Evolutionary conservation across 2,888 invertebrate species (phyloP).

Genomic region (Cerceris ruficornis): DNA sequence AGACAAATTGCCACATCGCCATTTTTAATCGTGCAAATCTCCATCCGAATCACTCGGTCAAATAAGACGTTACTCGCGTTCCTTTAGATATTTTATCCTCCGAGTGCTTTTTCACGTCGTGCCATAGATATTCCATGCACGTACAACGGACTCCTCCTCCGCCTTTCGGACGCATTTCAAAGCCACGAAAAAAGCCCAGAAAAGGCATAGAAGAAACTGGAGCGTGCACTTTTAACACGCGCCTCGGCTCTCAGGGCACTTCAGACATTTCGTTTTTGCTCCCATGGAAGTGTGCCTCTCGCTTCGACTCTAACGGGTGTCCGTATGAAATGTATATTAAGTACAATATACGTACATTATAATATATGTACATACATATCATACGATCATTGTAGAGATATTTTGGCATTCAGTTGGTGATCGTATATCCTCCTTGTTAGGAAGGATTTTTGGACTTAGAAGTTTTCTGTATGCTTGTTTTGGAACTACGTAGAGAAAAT

Average conservation of each 20-base stretch:
- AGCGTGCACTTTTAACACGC: conserved; percentile 53
- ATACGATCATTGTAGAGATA: too few relatives aligned
- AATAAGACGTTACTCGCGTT: not conserved
- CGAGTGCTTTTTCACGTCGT: conserved; percentile 19
- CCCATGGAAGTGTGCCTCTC: conserved; percentile 27
- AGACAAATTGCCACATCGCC: too few relatives aligned
- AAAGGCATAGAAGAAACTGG: conserved; percentile 53
- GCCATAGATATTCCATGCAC: conserved; percentile 29
- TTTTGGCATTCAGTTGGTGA: too few relatives aligned
- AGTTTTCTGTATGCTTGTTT: too few relatives aligned
- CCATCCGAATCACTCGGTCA: not conserved
- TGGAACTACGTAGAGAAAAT: too few relatives aligned
- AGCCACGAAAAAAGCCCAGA: conserved; percentile 31
- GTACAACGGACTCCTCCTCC: conserved; percentile 20
- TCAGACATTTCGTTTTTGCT: conserved; percentile 53
- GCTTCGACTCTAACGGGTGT: conserved; percentile 6
- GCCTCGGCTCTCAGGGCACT: conserved; percentile 26
- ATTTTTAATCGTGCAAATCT: not conserved
- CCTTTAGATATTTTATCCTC: not conserved
- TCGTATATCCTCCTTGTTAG: too few relatives aligned
- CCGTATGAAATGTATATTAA: not conserved
- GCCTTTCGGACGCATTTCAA: conserved; percentile 25
- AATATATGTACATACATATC: too few relatives aligned
- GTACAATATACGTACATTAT: too few relatives aligned
- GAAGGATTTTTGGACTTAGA: too few relatives aligned